These are phyloP conservation scores for Paragorgia papillata DNA, from an alignment of 92 coral and sea anemone genomes.

Conservation along the genomic window DNA sequence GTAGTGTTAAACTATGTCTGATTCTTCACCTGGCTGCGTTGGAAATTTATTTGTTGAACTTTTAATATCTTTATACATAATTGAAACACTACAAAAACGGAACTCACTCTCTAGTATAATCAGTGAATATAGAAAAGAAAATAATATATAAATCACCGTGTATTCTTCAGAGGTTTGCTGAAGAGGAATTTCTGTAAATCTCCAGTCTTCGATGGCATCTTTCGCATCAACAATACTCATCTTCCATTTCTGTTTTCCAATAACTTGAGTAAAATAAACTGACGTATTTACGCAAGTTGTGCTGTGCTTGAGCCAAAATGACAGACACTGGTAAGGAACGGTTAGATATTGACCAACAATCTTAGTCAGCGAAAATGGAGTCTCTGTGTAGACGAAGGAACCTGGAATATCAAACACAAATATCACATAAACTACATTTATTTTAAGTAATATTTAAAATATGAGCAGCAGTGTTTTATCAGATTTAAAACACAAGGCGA, in stretches of 20 bases:
- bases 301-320: constrained; percentile 17
- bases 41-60: too few relatives aligned
- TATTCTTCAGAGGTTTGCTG: neutral
- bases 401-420: too few relatives aligned
- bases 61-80: too few relatives aligned
- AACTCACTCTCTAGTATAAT: too few relatives aligned
- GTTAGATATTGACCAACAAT: neutral
- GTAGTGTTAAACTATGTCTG: too few relatives aligned
- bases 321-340: constrained; percentile 5
- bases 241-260: neutral
- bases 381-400: constrained; percentile 2
- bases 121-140: neutral
- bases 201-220: neutral
- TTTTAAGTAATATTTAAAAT: too few relatives aligned
- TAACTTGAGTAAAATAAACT: neutral
- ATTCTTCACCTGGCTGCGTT: too few relatives aligned
- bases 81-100: too few relatives aligned
- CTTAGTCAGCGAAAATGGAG: neutral
- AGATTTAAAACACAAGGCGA: too few relatives aligned
- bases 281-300: constrained; percentile 4
- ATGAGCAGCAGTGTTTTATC: too few relatives aligned
- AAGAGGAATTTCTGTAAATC: constrained; percentile 2
- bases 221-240: neutral
- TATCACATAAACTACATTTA: too few relatives aligned
- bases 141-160: neutral